phyloP scores from a whole-genome alignment of 2,797 vertebrate genomes.

The Mus caroli region DNA sequence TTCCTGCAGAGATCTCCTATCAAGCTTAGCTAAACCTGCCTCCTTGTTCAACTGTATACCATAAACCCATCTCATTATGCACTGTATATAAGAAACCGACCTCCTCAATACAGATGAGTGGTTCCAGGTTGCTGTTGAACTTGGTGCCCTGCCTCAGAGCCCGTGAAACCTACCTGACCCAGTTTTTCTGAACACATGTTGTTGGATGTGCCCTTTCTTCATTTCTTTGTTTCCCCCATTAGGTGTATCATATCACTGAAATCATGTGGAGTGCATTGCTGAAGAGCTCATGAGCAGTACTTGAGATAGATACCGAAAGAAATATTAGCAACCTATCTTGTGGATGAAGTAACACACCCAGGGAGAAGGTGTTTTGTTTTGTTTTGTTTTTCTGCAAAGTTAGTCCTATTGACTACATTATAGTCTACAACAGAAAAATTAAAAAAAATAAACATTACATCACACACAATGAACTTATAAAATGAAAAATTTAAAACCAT shows the following conservation, averaged over 20 bases:
- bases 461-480: not conserved
- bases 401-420: not conserved
- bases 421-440: not conserved
- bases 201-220: not conserved
- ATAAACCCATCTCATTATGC: not conserved
- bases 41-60: not conserved
- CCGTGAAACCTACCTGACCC: not conserved
- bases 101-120: not conserved
- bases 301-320: not conserved
- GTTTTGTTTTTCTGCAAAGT: not conserved
- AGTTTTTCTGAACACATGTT: not conserved
- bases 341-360: constrained; percentile 6
- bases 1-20: not conserved
- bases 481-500: not conserved
- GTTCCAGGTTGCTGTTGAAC: not conserved
- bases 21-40: not conserved
- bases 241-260: not conserved
- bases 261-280: not conserved
- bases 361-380: not conserved
- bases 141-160: not conserved
- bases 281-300: not conserved
- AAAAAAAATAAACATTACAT: not conserved
- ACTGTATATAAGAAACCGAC: too few relatives aligned
- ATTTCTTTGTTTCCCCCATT: not conserved
- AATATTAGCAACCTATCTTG: not conserved